These are phyloP conservation scores for Pammene aurita DNA, from an alignment of 2,888 invertebrate genomes.

Conservation along the genomic window DNA sequence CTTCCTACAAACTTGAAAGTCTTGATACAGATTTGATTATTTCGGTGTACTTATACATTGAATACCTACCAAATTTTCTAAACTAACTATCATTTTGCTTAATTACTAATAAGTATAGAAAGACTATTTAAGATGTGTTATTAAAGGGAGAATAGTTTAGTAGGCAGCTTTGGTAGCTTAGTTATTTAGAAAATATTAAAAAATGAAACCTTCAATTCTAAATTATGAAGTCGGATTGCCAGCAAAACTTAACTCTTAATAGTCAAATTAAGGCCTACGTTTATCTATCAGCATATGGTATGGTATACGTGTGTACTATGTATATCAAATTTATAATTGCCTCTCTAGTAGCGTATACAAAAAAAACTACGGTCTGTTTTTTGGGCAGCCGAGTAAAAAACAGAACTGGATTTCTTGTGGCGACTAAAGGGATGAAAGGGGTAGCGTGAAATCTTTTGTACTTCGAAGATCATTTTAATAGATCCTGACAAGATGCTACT, in stretches of 20 bases:
- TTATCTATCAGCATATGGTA: slow-evolving; percentile 7
- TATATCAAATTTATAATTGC: slow-evolving; percentile 22
- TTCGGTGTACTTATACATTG: too few relatives aligned
- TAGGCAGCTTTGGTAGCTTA: too few relatives aligned
- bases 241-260: background rate
- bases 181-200: too few relatives aligned
- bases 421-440: slow-evolving; percentile 58
- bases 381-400: slow-evolving; percentile 3
- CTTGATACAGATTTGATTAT: too few relatives aligned
- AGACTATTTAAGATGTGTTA: too few relatives aligned
- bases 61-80: too few relatives aligned
- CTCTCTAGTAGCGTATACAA: slow-evolving; percentile 1
- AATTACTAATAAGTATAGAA: too few relatives aligned
- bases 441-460: slow-evolving; percentile 59
- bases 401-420: slow-evolving; percentile 39
- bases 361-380: slow-evolving; percentile 5
- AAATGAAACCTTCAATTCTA: too few relatives aligned
- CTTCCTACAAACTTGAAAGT: too few relatives aligned
- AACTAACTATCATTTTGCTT: too few relatives aligned
- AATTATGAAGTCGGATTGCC: too few relatives aligned
- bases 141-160: too few relatives aligned
- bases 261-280: background rate
- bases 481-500: slow-evolving; percentile 39
- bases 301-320: slow-evolving; percentile 15
- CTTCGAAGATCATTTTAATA: slow-evolving; percentile 35